Base-by-base conservation (phyloP, 2,797 vertebrate species). In the Chloroceryle amazona region DNA sequence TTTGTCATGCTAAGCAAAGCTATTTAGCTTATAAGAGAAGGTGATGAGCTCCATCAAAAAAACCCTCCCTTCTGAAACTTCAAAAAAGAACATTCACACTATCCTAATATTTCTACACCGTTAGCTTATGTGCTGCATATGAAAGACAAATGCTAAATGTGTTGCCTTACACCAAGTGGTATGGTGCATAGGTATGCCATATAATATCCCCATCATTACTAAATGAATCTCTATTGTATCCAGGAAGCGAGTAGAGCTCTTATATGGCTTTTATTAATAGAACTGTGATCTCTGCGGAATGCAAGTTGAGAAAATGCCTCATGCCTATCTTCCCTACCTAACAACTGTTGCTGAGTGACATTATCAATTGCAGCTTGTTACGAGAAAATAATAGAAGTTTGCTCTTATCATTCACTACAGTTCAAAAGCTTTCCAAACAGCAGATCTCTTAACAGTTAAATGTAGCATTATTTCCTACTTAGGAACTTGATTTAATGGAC, bases 281-380 rank as follows among this genome's bases (percentile, higher is more conserved):
- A 96, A 97, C 84, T 86, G 76, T 98, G 96, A 97, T 97, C 97
- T 96, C 90, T 86, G 63, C 60, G 97, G 97, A 97, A 98, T 94
- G 97, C 90, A 86, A 96, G 94, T 94, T 86, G 90, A 96, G 93
- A 97, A 96, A 94, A 97, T 91, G 95, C 86, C 89, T 95, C 88
- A 10, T 96, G 92, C 95, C 93, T 95, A 52, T 96, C 95, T 96
- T 80, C 87, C 83, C 90, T 96, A 89, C 95, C 91, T 96, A 97
- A 96, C 98, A 98, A 97, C 97, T 98, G 98, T 33, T 97, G 95
- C 76, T 95, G 96, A 97, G 88, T 97, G 97, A 95, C 97, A 97
- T 95, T 97, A 97, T 97, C 97, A 96, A 95, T 97, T 96, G 94
- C 75, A 92, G 81, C 62, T 95, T 84, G 86, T 96, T 95, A 96